Base-by-base conservation (phyloP, 2,113 vertebrate genomes). In the Equus przewalskii region DNA sequence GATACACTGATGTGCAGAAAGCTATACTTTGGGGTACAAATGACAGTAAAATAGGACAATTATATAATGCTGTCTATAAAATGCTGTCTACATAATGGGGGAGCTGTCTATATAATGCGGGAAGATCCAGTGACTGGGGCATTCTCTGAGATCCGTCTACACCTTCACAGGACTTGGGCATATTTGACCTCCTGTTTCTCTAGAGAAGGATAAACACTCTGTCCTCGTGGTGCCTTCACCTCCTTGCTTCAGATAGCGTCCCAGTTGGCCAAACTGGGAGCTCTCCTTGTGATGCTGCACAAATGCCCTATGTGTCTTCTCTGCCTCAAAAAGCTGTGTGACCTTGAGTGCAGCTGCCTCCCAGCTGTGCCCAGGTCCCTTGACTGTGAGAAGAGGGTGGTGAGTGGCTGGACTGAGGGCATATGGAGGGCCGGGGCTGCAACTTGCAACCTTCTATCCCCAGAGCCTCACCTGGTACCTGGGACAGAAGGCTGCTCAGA, bases 1-100 rank as follows among this genome's bases (percentile, higher is more conserved):
- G 73, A 60, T 28, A 70, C 60, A 21, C 73, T 64, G n/a, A 92
- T 72, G 3, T 58, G 51, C 28, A 60, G 41, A 91, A 83, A 95
- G 24, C n/a, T 84, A 18, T n/a, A 76, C 36, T 65, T 54, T 60
- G 46, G 46, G 75, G 24, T 80, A 82, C 44, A 96, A 54, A 62
- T 49, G 88, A 41, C 44, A 76, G 65, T 70, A 54, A 92, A 80
- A 28, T 33, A 33, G 24, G 51, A 64, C 24, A 13, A 8, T 41
- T 26, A 19, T 75, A 33, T 51, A 51, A 51, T 51, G 49, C 49
- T 51, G 49, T 51, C 49, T 51, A 51, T 51, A 12, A 51, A 51
- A 51, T 51, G 49, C 49, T 51, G 49, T 51, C 49, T 51, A 51
- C 11, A 2, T 51, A 8, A 51, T 41, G 0, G 1, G 82, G 14